Evolutionary conservation across 2,113 vertebrate genomes (phyloP).

Genomic region (Periophthalmodon schlosseri): DNA sequence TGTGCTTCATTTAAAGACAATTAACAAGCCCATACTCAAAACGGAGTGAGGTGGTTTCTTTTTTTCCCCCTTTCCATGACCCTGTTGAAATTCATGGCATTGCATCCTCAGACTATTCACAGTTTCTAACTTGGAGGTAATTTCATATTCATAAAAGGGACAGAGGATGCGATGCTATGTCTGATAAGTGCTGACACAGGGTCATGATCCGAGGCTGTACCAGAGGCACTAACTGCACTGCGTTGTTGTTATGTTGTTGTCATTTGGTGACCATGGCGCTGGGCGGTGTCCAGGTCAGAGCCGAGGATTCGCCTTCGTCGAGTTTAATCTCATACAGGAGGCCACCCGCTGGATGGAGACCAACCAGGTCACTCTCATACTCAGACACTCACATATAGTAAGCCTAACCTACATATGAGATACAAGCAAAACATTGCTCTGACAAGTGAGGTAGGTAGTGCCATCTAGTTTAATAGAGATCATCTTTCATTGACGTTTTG

Average conservation of each 20-base stretch:
- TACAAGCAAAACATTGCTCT: constrained; percentile 36
- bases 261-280: constrained; percentile 82
- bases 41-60: constrained; percentile 44
- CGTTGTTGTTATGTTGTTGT: constrained; percentile 82
- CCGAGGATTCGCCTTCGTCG: constrained; percentile 97
- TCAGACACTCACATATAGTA: constrained; percentile 74
- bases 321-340: constrained; percentile 97
- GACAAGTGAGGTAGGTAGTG: constrained; percentile 39
- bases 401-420: constrained; percentile 38
- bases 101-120: constrained; percentile 53
- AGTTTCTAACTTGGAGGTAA: constrained; percentile 39
- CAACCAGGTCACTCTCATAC: constrained; percentile 94
- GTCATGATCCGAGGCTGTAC: constrained; percentile 75
- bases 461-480: background rate
- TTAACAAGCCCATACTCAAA: constrained; percentile 51
- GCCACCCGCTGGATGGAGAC: constrained; percentile 95
- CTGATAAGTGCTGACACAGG: constrained; percentile 69
- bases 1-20: constrained; percentile 46
- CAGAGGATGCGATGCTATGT: constrained; percentile 48
- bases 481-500: background rate
- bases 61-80: constrained; percentile 46
- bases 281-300: constrained; percentile 94
- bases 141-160: constrained; percentile 50
- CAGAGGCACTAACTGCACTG: constrained; percentile 84
- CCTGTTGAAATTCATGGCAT: constrained; percentile 51